Base-by-base conservation (phyloP, 2,888 invertebrate species). In the Parnassius orleans region DNA sequence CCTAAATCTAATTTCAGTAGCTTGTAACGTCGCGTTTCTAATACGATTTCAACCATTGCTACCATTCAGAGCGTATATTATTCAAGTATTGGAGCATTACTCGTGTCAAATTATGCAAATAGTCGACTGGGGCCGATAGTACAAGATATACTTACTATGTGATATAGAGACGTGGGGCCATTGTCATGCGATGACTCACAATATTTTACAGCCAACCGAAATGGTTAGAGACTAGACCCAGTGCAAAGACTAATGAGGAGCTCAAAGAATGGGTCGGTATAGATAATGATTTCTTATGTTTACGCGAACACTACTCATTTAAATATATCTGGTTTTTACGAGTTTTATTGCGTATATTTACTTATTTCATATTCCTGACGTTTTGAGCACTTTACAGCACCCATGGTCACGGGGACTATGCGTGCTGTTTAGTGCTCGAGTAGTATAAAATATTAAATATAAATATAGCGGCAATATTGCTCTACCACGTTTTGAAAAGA, bases 91-190 rank as follows among this genome's bases (percentile, higher is more conserved):
- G 60, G 66, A 64, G 60, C 66, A 69, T 72, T 72, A 74, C 72
- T 78, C 72, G 73, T 75, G 80, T 83, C 77, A 73, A 79, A 81
- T 83, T 82, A 83, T 84, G 83, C 72, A 75, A 81, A 81, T 83
- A 61, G 64, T 55, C 63, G 64, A 64, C 66, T 61, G 44, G 66
- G 59, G 60, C 64, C 68, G 71, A 73, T 72, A 73, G 64, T 63
- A 48, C 56, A 59, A 61, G 70, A 68, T 65, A 66, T 68, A 64
- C 63, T 53, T 57, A 54, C 65, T 54, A 46, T 51, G 63, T 47
- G 64, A 50, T 52, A 64, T 58, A 52, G 48, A 52, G 55, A 66
- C 69, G 66, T 65, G 68, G 68, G 60, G 66, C 77, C 72, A 78
- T 81, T 80, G 80, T 79, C 74, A 70, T 68, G 66, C 75, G 71